A percentile compares a stretch with the other conserved stretches of the same genome.
Conservation (phyloP, 2,888 invertebrate species). For the Meghimatium bilineatum region DNA sequence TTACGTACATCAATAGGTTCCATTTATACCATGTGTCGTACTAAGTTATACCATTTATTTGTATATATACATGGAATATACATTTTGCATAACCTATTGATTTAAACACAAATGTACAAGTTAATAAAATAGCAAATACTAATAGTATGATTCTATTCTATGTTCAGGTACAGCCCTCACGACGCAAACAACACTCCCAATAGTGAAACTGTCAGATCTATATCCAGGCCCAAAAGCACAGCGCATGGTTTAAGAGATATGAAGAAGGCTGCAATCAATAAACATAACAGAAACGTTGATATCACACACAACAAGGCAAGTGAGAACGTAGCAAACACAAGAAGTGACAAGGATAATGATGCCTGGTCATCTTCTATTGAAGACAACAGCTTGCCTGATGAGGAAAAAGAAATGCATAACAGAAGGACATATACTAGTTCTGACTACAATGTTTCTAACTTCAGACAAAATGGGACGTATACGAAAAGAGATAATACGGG, state of each 20-base stretch:
- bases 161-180: slow-evolving; percentile 22
- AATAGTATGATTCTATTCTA: background rate
- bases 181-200: background rate
- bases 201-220: background rate
- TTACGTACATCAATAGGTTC: too few relatives aligned
- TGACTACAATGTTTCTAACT: background rate
- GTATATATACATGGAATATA: too few relatives aligned
- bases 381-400: background rate
- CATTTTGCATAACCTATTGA: too few relatives aligned
- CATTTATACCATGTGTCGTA: too few relatives aligned
- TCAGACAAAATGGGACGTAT: background rate
- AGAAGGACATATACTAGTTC: background rate
- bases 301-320: background rate
- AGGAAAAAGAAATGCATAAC: background rate
- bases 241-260: background rate
- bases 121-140: too few relatives aligned
- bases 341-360: background rate
- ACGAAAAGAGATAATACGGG: background rate
- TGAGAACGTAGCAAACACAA: background rate
- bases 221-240: background rate
- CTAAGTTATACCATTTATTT: too few relatives aligned
- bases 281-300: background rate
- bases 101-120: too few relatives aligned
- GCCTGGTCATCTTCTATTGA: background rate
- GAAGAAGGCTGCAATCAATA: background rate